Evolutionary conservation across 2,888 invertebrate species (phyloP).

Genomic region (Eutolmus rufibarbis): DNA sequence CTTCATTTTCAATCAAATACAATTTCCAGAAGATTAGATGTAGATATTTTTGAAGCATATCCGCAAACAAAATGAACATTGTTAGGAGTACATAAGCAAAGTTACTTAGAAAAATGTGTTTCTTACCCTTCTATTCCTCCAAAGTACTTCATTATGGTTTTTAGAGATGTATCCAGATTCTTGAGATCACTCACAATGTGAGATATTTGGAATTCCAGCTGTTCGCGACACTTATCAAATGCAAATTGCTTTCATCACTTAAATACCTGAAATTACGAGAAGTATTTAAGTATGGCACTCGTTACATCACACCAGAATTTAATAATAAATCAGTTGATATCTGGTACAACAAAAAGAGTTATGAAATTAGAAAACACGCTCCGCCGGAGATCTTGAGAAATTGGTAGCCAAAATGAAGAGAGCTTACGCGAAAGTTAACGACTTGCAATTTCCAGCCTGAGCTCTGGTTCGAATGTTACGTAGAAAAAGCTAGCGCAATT

Average conservation of each 20-base stretch:
- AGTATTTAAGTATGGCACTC: not conserved
- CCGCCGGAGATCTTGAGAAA: not conserved
- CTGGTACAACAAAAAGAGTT: not conserved
- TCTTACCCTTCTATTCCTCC: slow-evolving; percentile 29
- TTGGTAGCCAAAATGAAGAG: not conserved
- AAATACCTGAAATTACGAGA: slow-evolving; percentile 17
- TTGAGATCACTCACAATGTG: not conserved
- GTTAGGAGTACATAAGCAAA: not conserved
- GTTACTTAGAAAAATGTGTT: not conserved
- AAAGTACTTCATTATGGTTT: not conserved
- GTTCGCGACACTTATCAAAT: not conserved
- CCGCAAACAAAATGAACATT: not conserved
- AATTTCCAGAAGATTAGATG: not conserved
- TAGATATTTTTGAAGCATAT: not conserved
- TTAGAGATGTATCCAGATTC: not conserved
- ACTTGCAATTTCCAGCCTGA: not conserved
- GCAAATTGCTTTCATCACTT: not conserved
- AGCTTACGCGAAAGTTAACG: not conserved
- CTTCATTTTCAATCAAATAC: not conserved
- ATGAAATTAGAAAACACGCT: not conserved
- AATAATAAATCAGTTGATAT: not conserved
- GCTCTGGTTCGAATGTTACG: not conserved
- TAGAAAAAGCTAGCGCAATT: not conserved
- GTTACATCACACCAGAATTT: not conserved
- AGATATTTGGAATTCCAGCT: not conserved